A percentile compares a stretch with the other conserved stretches of the same genome.
These are phyloP conservation scores for Apodemus speciosus DNA, from an alignment of 2,113 vertebrate species.

Conservation along the genomic window DNA sequence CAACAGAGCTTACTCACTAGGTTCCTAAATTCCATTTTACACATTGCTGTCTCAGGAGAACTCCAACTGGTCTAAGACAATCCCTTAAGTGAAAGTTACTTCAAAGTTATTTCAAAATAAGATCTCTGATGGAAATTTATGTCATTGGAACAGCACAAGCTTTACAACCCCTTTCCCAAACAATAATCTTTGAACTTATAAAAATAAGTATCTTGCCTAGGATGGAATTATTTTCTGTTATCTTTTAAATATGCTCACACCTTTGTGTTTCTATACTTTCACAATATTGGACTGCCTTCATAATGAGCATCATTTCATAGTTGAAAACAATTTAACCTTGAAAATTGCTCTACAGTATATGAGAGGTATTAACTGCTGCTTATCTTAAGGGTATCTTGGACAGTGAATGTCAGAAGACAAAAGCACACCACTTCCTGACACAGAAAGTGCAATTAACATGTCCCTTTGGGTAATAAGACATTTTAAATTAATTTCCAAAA, in stretches of 20 bases:
- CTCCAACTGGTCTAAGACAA: neutral
- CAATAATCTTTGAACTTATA: neutral
- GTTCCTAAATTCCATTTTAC: neutral
- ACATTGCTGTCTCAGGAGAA: neutral
- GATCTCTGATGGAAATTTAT: neutral
- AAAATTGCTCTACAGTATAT: neutral
- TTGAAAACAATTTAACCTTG: slow-evolving; percentile 23
- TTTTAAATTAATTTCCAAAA: neutral
- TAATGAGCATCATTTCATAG: neutral
- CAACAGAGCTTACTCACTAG: neutral
- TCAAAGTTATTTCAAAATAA: neutral
- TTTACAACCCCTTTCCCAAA: neutral
- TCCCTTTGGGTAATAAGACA: neutral
- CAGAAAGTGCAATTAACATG: neutral
- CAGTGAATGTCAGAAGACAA: neutral
- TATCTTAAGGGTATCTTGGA: neutral
- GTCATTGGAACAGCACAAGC: accelerated
- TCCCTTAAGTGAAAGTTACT: neutral
- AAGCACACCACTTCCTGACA: neutral
- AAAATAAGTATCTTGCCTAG: neutral
- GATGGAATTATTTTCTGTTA: neutral
- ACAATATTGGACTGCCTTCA: neutral
- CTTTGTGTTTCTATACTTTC: neutral
- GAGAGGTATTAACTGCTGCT: neutral
- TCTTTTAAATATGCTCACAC: neutral